Evolutionary conservation across 2,888 invertebrate genomes (phyloP).

Genomic region (Rhagophthalmus giganteus): DNA sequence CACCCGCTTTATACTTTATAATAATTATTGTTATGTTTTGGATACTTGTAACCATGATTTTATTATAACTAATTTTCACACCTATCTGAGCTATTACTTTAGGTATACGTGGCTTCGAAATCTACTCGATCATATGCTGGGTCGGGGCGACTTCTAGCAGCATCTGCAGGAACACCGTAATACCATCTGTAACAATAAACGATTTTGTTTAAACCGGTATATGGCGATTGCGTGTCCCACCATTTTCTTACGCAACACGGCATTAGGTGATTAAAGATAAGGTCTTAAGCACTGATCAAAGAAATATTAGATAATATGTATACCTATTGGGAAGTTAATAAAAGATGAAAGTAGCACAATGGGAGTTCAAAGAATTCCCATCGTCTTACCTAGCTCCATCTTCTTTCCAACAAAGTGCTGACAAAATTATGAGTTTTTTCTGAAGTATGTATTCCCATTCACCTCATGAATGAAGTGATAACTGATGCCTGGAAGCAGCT

Average conservation of each 20-base stretch:
- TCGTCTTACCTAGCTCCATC: slow-evolving; percentile 33
- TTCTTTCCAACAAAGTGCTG: slow-evolving; percentile 25
- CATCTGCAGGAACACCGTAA: slow-evolving; percentile 88
- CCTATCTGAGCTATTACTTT: slow-evolving; percentile 15
- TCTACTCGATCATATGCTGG: slow-evolving; percentile 70
- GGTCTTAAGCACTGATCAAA: slow-evolving; percentile 27
- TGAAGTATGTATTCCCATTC: slow-evolving; percentile 29
- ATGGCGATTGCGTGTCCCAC: slow-evolving; percentile 9
- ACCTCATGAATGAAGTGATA: slow-evolving; percentile 33
- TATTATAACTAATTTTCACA: slow-evolving; percentile 11
- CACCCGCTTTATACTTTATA: slow-evolving; percentile 7
- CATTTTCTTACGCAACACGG: slow-evolving; percentile 20
- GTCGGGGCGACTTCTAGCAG: slow-evolving; percentile 89
- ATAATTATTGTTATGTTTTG: slow-evolving; percentile 3
- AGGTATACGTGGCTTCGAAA: slow-evolving; percentile 3
- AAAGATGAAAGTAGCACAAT: slow-evolving; percentile 32
- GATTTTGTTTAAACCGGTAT: background rate
- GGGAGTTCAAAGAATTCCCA: slow-evolving; percentile 31
- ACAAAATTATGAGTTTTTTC: slow-evolving; percentile 28
- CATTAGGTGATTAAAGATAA: slow-evolving; percentile 24
- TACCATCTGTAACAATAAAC: slow-evolving; percentile 68
- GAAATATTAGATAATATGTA: slow-evolving; percentile 25
- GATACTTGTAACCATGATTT: slow-evolving; percentile 27
- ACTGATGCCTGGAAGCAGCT: slow-evolving; percentile 39
- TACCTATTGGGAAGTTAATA: slow-evolving; percentile 31